These are phyloP conservation scores for Herminia tarsipennalis DNA, from an alignment of 2,888 invertebrate species.

Conservation along the genomic window DNA sequence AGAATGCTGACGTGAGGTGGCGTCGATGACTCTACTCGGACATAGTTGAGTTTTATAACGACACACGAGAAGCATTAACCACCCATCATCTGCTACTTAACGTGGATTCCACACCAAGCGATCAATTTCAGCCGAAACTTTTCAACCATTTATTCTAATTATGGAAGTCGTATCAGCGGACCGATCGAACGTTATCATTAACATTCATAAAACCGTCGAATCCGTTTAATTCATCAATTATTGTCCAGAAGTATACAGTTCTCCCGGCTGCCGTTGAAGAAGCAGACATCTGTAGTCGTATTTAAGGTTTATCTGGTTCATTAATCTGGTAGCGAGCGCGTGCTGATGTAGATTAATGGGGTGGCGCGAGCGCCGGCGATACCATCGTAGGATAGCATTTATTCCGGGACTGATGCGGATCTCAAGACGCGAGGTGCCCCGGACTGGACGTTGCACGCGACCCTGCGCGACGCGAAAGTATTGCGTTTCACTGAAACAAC, in stretches of 20 bases:
- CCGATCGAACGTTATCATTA: conserved; percentile 70
- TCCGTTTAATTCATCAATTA: conserved; percentile 79
- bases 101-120: conserved; percentile 54
- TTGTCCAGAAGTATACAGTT: conserved; percentile 60
- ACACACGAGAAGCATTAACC: conserved; percentile 53
- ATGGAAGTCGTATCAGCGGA: conserved; percentile 58
- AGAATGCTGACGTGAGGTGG: conserved; percentile 16
- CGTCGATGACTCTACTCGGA: conserved; percentile 11
- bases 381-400: conserved; percentile 72
- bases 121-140: conserved; percentile 65
- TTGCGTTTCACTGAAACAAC: conserved; percentile 39
- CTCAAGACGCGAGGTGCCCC: conserved; percentile 49
- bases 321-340: conserved; percentile 80
- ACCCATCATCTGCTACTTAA: conserved; percentile 57
- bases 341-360: conserved; percentile 84
- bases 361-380: conserved; percentile 74
- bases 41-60: conserved; percentile 35
- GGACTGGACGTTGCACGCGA: conserved; percentile 59
- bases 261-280: conserved; percentile 59
- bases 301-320: conserved; percentile 82
- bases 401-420: conserved; percentile 75
- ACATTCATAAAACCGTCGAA: conserved; percentile 74
- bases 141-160: conserved; percentile 78
- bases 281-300: conserved; percentile 78
- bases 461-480: conserved; percentile 40